Evolutionary conservation across 2,113 vertebrate genomes (phyloP).

Genomic region (Zootoca vivipara): DNA sequence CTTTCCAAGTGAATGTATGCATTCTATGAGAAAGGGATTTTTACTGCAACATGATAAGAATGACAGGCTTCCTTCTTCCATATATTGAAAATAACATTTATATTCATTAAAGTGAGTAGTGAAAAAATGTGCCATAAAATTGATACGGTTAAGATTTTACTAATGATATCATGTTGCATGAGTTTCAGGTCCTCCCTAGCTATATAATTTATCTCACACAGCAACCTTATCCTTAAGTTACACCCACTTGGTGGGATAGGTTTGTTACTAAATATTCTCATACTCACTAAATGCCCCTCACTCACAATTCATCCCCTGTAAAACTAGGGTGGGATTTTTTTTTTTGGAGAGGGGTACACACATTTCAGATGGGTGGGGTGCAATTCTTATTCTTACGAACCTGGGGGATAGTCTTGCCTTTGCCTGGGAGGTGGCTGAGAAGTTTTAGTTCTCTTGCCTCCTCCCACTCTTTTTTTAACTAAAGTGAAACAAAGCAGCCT

Average conservation of each 20-base stretch:
- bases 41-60: background rate
- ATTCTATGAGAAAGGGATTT: conserved; percentile 30
- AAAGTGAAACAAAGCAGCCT: no score
- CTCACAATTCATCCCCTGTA: no score
- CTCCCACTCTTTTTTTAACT: no score
- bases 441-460: no score
- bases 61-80: conserved; percentile 1
- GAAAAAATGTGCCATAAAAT: background rate
- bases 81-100: conserved; percentile 12
- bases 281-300: background rate
- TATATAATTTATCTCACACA: background rate
- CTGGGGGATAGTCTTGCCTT: no score
- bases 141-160: background rate
- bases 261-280: background rate
- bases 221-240: background rate
- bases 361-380: no score
- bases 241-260: background rate
- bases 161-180: background rate
- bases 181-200: background rate
- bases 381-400: no score
- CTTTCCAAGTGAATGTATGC: background rate
- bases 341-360: no score
- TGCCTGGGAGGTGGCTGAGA: no score
- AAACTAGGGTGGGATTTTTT: no score
- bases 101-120: background rate